These are phyloP conservation scores for Criorhina ranunculi DNA, from an alignment of 2,888 invertebrate genomes.

Conservation along the genomic window DNA sequence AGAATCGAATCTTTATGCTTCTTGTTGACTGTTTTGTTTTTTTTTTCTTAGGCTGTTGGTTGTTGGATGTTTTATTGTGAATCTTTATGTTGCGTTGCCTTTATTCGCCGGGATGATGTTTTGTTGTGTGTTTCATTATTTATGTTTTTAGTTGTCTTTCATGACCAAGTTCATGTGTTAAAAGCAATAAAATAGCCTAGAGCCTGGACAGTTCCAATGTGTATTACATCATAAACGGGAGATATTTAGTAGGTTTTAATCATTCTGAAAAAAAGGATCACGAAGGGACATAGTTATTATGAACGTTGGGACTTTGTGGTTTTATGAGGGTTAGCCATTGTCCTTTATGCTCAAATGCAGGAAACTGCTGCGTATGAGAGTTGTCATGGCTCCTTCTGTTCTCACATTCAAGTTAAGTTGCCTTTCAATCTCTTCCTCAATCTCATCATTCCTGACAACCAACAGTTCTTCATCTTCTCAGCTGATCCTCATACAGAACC, in stretches of 20 bases:
- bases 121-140: constrained; percentile 23
- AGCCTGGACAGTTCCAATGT: constrained; percentile 9
- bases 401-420: too few species aligned
- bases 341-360: too few species aligned
- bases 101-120: constrained; percentile 60
- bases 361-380: too few species aligned
- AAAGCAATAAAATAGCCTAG: constrained; percentile 41
- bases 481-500: too few species aligned
- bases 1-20: constrained; percentile 75
- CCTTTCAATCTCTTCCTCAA: too few species aligned
- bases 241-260: background rate
- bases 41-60: constrained; percentile 35
- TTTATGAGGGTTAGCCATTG: too few species aligned
- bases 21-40: constrained; percentile 60
- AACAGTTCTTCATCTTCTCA: too few species aligned
- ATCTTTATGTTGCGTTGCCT: constrained; percentile 41
- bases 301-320: too few species aligned
- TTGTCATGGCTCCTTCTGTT: too few species aligned
- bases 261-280: too few species aligned
- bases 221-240: constrained; percentile 53
- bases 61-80: constrained; percentile 38
- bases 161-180: constrained; percentile 70
- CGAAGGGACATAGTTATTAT: too few species aligned
- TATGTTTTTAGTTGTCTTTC: constrained; percentile 60
- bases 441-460: too few species aligned